phyloP scores from a whole-genome alignment of 2,113 vertebrate species.

The Peromyscus californicus region DNA sequence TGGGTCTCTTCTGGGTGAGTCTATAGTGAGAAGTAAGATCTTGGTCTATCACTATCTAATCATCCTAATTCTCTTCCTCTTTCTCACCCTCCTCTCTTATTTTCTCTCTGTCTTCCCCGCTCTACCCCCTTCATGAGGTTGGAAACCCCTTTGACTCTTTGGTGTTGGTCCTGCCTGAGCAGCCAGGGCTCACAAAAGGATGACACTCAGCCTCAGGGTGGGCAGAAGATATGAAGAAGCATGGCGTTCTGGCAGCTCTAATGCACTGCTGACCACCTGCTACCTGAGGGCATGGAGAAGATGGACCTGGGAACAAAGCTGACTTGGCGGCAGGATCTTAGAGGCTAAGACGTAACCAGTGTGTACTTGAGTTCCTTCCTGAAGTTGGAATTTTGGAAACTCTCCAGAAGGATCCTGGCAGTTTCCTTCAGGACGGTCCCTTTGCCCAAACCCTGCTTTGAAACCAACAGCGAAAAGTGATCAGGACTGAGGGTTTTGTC shows the following conservation, averaged over 20 bases:
- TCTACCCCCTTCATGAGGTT: not conserved
- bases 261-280: not conserved
- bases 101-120: not conserved
- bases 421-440: not conserved
- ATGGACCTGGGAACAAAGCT: not conserved
- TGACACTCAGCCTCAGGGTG: not conserved
- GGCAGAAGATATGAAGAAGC: not conserved
- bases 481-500: not conserved
- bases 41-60: not conserved
- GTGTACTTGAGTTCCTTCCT: not conserved
- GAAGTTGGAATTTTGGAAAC: not conserved
- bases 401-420: not conserved
- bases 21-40: not conserved
- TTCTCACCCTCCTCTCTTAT: not conserved
- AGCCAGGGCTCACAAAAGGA: not conserved
- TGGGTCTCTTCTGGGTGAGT: not conserved
- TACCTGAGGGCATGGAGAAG: not conserved
- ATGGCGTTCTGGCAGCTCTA: not conserved
- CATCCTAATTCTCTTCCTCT: not conserved
- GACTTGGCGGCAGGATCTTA: not conserved
- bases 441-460: not conserved
- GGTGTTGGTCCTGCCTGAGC: not conserved
- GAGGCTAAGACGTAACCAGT: not conserved
- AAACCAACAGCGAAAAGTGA: not conserved
- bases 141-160: not conserved